Evolutionary conservation across 2,113 vertebrate genomes (phyloP), one percentile per base, ranked within the genome.

Genomic region (Calyptommatus sinebrachiatus): DNA sequence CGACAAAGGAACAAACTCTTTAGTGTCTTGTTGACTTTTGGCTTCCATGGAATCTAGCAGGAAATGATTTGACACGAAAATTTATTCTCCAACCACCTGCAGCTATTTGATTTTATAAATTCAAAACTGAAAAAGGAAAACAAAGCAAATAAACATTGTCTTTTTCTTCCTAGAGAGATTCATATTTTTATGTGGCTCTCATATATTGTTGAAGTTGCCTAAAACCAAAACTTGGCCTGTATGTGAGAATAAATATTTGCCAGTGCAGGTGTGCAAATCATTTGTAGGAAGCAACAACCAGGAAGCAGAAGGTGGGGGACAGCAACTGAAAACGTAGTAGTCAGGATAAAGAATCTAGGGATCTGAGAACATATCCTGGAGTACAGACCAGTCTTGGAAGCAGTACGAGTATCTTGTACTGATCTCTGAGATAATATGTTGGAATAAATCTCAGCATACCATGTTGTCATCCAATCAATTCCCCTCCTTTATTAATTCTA

Each of bases 41-140:
- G 1, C 82, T 77, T 86, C 84, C 78, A 63, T 9, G 73, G 73
- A 80, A 35, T 76, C n/a, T 68, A 0, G 83, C 0, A 0, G 83
- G 85, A 84, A 78, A 67, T 76, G 24, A 74, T 63, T 69, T 86
- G 85, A 83, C 83, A 60, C 68, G 62, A 70, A 46, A 73, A 7
- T 8, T 0, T 53, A 69, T 84, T 35, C 60, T 84, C 26, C 77
- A 69, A 61, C 63, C 79, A 88, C 73, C 80, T 90, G 86, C 8
- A 46, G 66, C 72, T 67, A 60, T 71, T 8, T 48, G 22, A 61
- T 76, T 83, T 76, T 48, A 26, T 50, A 12, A 68, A 61, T 4
- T 62, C 60, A 74, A 80, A 85, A 68, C 53, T 76, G 76, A 73
- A 41, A 48, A 66, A 76, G 46, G 63, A n/a, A 66, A 60, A 74